A percentile compares a stretch with the other conserved stretches of the same genome.
These are phyloP conservation scores for Paedocypris sp. DNA, from an alignment of 2,113 vertebrate species.

Conservation along the genomic window DNA sequence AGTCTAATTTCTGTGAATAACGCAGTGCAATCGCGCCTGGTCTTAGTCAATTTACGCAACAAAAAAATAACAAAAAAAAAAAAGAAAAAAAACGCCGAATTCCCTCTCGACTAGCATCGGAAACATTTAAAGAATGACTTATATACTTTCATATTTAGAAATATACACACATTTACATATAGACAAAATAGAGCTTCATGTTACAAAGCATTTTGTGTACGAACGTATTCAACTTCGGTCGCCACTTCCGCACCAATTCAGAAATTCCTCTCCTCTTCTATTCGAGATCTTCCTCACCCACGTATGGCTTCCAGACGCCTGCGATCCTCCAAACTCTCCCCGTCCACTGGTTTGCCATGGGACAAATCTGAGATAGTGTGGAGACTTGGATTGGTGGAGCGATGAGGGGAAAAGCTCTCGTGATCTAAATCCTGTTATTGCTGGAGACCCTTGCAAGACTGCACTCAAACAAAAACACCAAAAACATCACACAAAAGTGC, in stretches of 20 bases:
- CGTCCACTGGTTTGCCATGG: slow-evolving; percentile 24
- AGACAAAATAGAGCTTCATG: slow-evolving; percentile 70
- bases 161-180: slow-evolving; percentile 75
- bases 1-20: slow-evolving; percentile 26
- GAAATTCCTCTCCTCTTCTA: slow-evolving; percentile 17
- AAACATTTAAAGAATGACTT: slow-evolving; percentile 49
- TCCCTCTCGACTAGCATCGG: slow-evolving; percentile 35
- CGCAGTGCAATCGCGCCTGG: slow-evolving; percentile 39
- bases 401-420: slow-evolving; percentile 9
- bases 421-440: slow-evolving; percentile 43
- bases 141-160: slow-evolving; percentile 57
- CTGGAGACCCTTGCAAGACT: slow-evolving; percentile 20
- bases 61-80: no score
- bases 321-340: slow-evolving; percentile 29
- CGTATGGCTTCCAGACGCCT: slow-evolving; percentile 55
- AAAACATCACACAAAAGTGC: slow-evolving; percentile 47
- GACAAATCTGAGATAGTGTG: not conserved
- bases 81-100: slow-evolving; percentile 40
- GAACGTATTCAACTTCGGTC: slow-evolving; percentile 38
- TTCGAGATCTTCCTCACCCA: slow-evolving; percentile 32
- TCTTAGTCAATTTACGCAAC: slow-evolving; percentile 42
- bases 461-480: slow-evolving; percentile 23
- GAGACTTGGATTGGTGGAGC: not conserved
- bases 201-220: slow-evolving; percentile 54
- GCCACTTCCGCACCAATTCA: slow-evolving; percentile 38